Evolutionary conservation across 2,797 vertebrate genomes (phyloP).

Genomic region (Mus spretus): DNA sequence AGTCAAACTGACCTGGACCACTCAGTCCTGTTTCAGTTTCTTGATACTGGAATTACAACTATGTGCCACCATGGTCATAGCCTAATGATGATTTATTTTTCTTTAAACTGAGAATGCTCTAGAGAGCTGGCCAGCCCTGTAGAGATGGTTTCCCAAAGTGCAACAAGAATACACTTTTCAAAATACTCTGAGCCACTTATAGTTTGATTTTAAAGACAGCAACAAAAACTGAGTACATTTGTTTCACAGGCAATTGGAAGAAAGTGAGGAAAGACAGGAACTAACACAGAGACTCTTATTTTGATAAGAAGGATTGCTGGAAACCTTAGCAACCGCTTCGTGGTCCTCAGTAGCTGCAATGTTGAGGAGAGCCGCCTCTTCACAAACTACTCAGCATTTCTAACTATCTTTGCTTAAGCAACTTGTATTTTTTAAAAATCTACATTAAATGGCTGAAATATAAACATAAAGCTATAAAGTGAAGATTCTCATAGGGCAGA

Average conservation of each 20-base stretch:
- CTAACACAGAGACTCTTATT: neutral
- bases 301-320: neutral
- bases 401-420: conserved; percentile 47
- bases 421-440: conserved; percentile 6
- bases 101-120: neutral
- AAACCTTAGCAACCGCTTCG: neutral
- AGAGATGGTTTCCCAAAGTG: neutral
- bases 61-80: neutral
- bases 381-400: neutral
- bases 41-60: neutral
- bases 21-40: neutral
- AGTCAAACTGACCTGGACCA: neutral
- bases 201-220: neutral
- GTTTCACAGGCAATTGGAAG: neutral
- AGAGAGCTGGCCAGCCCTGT: neutral
- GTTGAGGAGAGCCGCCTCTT: neutral
- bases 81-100: neutral
- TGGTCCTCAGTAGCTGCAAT: neutral
- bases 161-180: neutral
- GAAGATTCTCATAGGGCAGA: neutral
- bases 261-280: neutral
- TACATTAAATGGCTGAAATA: conserved; percentile 39
- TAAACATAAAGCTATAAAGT: neutral
- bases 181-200: neutral
- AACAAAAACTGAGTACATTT: neutral